Percentiles rank a stretch among this genome's conserved stretches.
Conservation (phyloP, 2,888 invertebrate genomes). For the Meteorus colon region DNA sequence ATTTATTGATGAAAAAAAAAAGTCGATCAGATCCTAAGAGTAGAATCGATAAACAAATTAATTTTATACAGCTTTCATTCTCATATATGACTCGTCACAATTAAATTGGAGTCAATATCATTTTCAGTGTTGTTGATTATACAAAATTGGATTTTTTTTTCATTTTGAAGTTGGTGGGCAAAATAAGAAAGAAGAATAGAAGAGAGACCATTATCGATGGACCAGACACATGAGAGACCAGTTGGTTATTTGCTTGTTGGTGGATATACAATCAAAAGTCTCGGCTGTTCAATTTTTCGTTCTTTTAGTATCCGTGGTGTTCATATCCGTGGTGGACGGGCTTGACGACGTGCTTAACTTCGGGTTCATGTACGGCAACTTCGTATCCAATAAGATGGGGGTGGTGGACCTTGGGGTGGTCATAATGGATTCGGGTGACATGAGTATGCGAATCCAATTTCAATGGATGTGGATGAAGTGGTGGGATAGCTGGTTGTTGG, state of each 20-base stretch:
- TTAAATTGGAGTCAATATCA: not conserved
- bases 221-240: constrained; percentile 59
- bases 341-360: constrained; percentile 76
- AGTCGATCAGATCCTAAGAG: not conserved
- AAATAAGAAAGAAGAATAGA: constrained; percentile 12
- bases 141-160: not conserved
- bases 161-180: not conserved
- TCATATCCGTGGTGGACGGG: constrained; percentile 72
- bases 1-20: constrained; percentile 26
- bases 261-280: constrained; percentile 14
- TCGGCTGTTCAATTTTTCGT: not conserved
- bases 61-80: not conserved
- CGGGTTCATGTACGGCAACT: constrained; percentile 74
- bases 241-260: constrained; percentile 44
- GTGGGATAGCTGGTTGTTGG: constrained; percentile 66
- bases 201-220: constrained; percentile 39
- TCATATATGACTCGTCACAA: constrained; percentile 9
- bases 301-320: constrained; percentile 68
- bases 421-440: constrained; percentile 62
- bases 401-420: constrained; percentile 71
- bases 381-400: constrained; percentile 76
- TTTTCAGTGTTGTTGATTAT: constrained; percentile 1
- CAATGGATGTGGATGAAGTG: constrained; percentile 68
- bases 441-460: constrained; percentile 65
- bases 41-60: not conserved